Conservation (phyloP, 1,140 invertebrate species). For the Sycophaga agraensis region DNA sequence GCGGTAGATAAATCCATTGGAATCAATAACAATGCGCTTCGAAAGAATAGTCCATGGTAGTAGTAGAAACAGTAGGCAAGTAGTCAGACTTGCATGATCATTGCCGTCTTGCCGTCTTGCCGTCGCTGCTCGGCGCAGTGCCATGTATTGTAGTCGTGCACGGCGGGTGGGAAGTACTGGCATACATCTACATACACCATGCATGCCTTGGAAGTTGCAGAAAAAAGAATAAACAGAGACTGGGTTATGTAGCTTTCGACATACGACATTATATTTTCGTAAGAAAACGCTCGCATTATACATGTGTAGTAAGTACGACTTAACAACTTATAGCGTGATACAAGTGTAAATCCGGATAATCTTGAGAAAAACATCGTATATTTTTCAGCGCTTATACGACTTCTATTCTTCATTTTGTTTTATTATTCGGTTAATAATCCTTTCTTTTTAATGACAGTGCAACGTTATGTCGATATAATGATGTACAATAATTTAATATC, state of each 20-base stretch:
- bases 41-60: too few species aligned
- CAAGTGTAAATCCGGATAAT: slow-evolving; percentile 28
- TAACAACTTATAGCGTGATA: slow-evolving; percentile 32
- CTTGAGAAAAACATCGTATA: slow-evolving; percentile 22
- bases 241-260: slow-evolving; percentile 22
- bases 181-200: background rate
- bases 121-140: too few species aligned
- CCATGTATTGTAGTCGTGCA: too few species aligned
- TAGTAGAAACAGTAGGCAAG: slow-evolving; percentile 33
- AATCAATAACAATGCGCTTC: too few species aligned
- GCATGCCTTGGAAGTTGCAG: background rate
- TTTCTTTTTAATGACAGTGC: slow-evolving; percentile 11
- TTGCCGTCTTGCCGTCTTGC: too few species aligned
- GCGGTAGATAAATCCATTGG: too few species aligned
- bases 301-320: slow-evolving; percentile 27
- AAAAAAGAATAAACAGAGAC: slow-evolving; percentile 7
- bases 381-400: slow-evolving; percentile 11
- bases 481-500: slow-evolving; percentile 22
- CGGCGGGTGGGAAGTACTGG: too few species aligned
- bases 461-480: slow-evolving; percentile 22
- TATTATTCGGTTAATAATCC: too few species aligned
- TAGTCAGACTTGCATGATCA: slow-evolving; percentile 22
- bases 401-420: slow-evolving; percentile 6
- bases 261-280: slow-evolving; percentile 39
- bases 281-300: slow-evolving; percentile 45